These are phyloP conservation scores for Volucella bombylans DNA, from an alignment of 2,888 invertebrate species.

Conservation along the genomic window DNA sequence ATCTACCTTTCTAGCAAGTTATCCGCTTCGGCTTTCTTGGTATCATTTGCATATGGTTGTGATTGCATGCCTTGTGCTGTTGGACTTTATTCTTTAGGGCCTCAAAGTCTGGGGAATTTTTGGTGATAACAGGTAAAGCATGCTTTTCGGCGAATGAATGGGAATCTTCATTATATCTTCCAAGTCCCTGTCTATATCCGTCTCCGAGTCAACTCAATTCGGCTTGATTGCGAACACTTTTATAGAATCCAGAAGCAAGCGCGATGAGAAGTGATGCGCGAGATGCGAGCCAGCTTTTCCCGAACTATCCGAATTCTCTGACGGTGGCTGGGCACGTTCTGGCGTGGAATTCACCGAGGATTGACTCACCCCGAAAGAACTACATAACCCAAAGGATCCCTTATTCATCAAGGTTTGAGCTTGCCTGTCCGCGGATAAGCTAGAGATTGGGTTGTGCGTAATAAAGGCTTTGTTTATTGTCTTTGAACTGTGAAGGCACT, in stretches of 20 bases:
- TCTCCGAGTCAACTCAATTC: conserved; percentile 75
- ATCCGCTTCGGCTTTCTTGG: conserved; percentile 75
- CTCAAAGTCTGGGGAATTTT: conserved; percentile 54
- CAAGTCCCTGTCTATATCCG: conserved; percentile 77
- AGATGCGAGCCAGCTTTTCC: conserved; percentile 83
- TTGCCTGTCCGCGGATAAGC: conserved; percentile 54
- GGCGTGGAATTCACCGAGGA: conserved; percentile 59
- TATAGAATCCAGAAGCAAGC: conserved; percentile 69
- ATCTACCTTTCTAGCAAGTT: conserved; percentile 76
- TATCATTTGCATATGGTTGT: conserved; percentile 70
- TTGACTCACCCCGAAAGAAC: conserved; percentile 56
- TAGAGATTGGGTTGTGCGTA: conserved; percentile 54
- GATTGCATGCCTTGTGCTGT: conserved; percentile 60
- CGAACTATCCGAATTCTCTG: conserved; percentile 82
- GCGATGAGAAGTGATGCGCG: conserved; percentile 71
- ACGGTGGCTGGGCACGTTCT: conserved; percentile 57
- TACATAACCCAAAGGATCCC: conserved; percentile 53
- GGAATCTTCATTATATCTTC: conserved; percentile 77
- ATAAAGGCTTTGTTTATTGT: conserved; percentile 59
- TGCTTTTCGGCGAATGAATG: conserved; percentile 44
- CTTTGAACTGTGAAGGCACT: conserved; percentile 63
- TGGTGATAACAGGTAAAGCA: background rate
- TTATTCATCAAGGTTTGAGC: conserved; percentile 59
- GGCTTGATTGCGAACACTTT: conserved; percentile 74
- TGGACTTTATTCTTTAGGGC: conserved; percentile 66